Percentiles rank a stretch among this genome's conserved stretches.
These are phyloP conservation scores for Pteropus rufus DNA, from an alignment of 2,797 vertebrate genomes.

Conservation along the genomic window DNA sequence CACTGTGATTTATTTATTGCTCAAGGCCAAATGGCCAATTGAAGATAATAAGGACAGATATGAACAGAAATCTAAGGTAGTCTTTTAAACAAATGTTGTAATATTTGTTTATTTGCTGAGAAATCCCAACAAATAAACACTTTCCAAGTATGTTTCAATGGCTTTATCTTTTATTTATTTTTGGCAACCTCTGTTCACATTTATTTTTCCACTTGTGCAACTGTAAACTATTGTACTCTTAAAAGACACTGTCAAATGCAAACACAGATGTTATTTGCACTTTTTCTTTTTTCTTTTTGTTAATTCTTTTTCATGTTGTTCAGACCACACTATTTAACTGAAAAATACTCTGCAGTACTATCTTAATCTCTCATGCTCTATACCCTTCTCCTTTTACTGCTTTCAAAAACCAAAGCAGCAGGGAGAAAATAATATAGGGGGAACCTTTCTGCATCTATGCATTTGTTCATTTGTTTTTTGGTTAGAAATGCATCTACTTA, in stretches of 20 bases:
- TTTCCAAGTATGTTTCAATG: background rate
- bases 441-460: background rate
- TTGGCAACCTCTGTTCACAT: background rate
- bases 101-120: background rate
- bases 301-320: background rate
- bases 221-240: background rate
- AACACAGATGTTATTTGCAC: background rate
- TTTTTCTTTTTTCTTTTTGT: background rate
- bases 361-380: background rate
- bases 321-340: background rate
- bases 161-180: background rate
- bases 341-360: background rate
- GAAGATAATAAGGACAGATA: background rate
- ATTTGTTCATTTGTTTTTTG: background rate
- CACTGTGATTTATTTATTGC: background rate
- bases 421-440: background rate
- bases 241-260: background rate
- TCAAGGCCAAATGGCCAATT: background rate
- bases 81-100: background rate
- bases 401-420: background rate
- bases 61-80: background rate
- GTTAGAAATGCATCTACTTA: background rate
- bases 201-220: background rate
- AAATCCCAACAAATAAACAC: background rate
- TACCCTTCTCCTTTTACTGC: background rate